Base-by-base conservation (phyloP, 2,797 vertebrate species). In the Perodicticus potto region DNA sequence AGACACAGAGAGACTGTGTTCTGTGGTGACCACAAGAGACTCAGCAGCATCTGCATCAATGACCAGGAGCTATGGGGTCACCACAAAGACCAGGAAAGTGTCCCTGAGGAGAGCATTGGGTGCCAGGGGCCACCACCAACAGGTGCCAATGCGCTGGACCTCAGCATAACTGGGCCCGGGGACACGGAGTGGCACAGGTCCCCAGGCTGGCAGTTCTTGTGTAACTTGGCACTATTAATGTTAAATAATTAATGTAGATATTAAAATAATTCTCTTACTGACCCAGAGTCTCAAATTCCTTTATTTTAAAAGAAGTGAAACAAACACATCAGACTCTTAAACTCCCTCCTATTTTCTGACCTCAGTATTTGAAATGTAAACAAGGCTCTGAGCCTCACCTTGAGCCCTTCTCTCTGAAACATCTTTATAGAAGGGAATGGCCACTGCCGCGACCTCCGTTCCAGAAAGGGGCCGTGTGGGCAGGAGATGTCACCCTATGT, bases 391-490 rank as follows among this genome's bases (percentile, higher is more conserved):
- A 85, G 85, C 67, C 98, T 98, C 95, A 91, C 98, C 98, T 96
- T 93, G 97, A 98, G 96, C 94, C 91, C 96, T 97, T 97, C 96
- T 89, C 90, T 97, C 84, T 96, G 87, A 96, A 92, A 94, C 83
- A 29, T 97, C 97, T 90, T 91, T 76, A 78, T 98, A 97, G 95
- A 88, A 96, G 97, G 98, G 98, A 99, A 99, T 99, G 98, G 98
- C 98, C 98, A 97, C 97, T 97, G 98, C 89, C 88, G 92, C 94
- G 90, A 98, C 97, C 97, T 97, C 98, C 13, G 12, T 98, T 98
- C 98, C 98, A 98, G 98, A 98, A 98, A 98, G 98, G 98, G 98
- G 98, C 98, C 97, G 98, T 98, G 98, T 98, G 98, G 98, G 99
- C 98, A 98, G 98, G 65, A n/a, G 32, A 19, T 3, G 98, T 98